These are phyloP conservation scores for Polydrusus tereticollis DNA, from an alignment of 2,888 invertebrate genomes.

Conservation along the genomic window DNA sequence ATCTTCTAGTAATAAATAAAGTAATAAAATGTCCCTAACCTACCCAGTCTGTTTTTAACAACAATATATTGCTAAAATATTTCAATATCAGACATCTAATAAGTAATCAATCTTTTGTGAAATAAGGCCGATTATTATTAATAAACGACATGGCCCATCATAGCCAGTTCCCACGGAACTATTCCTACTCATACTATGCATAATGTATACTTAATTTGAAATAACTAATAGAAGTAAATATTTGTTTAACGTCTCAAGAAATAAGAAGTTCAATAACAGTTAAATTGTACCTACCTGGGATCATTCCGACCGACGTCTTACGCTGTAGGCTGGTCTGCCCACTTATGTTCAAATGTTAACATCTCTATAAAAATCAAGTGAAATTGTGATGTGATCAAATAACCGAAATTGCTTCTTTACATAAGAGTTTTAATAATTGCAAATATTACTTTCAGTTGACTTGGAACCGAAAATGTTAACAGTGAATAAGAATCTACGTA, in stretches of 20 bases:
- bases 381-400: conserved; percentile 2
- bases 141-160: neutral
- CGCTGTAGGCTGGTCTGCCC: conserved; percentile 15
- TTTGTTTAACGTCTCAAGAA: conserved; percentile 37
- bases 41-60: too few species aligned
- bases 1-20: too few species aligned
- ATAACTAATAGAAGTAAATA: conserved; percentile 39
- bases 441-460: neutral
- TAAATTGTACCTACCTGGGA: conserved; percentile 35
- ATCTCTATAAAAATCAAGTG: conserved; percentile 17
- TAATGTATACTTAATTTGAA: conserved; percentile 38
- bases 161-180: conserved; percentile 40
- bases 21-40: too few species aligned
- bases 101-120: too few species aligned
- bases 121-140: neutral
- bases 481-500: neutral
- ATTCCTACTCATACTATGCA: conserved; percentile 27
- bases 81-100: too few species aligned
- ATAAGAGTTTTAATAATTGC: neutral
- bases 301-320: conserved; percentile 31
- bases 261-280: conserved; percentile 42
- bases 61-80: too few species aligned
- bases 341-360: conserved; percentile 1
- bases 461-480: neutral
- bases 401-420: conserved; percentile 10